phyloP scores from a whole-genome alignment of 2,797 vertebrate genomes.

The Tapera naevia region DNA sequence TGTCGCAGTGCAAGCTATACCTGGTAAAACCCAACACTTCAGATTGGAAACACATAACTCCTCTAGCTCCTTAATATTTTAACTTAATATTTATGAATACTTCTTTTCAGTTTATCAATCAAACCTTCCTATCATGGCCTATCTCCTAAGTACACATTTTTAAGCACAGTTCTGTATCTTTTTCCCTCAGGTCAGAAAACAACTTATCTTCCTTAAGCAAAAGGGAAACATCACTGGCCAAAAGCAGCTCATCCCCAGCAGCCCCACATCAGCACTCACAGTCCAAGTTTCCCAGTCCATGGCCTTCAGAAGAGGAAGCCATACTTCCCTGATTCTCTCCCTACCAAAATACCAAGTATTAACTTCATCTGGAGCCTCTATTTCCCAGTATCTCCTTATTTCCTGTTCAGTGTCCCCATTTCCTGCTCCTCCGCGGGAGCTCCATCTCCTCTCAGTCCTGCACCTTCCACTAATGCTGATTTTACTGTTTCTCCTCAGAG shows the following conservation, averaged over 20 bases:
- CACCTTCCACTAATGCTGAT: neutral
- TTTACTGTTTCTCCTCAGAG: neutral
- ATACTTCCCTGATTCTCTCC: neutral
- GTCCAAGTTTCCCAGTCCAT: neutral
- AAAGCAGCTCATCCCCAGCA: rapidly evolving
- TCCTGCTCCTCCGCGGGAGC: neutral
- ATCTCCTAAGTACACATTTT: neutral
- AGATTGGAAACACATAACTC: neutral
- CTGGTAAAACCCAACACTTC: rapidly evolving
- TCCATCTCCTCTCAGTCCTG: neutral
- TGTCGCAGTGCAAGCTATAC: rapidly evolving
- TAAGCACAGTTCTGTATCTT: neutral
- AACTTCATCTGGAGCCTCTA: rapidly evolving
- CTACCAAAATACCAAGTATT: rapidly evolving
- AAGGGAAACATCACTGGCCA: rapidly evolving
- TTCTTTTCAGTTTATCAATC: neutral
- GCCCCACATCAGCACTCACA: neutral
- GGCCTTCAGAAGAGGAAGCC: neutral
- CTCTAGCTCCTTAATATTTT: neutral
- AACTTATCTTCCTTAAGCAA: neutral
- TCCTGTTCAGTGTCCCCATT: neutral
- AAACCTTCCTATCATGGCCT: neutral
- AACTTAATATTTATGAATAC: neutral
- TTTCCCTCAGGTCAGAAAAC: neutral
- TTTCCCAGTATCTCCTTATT: neutral